Conservation (phyloP, 2,113 vertebrate species). For the Tragelaphus strepsiceros region DNA sequence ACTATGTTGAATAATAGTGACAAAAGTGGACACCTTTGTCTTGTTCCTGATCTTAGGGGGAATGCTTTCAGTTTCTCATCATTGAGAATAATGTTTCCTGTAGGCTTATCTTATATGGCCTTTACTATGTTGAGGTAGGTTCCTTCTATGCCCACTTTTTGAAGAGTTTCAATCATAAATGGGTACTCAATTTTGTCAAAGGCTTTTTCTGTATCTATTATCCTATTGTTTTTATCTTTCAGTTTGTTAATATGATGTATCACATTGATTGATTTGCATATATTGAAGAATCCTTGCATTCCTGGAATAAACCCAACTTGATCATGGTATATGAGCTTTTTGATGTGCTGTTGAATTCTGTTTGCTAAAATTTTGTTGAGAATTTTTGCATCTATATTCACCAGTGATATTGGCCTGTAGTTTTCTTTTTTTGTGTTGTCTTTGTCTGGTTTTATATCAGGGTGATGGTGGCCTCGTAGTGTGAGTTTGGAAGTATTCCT, state of each 20-base stretch:
- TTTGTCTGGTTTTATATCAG: neutral
- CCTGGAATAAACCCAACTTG: neutral
- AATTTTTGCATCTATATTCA: neutral
- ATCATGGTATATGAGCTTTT: neutral
- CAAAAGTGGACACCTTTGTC: too few species aligned
- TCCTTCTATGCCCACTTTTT: neutral
- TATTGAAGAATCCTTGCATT: neutral
- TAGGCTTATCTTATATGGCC: too few species aligned
- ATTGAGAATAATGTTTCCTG: too few species aligned
- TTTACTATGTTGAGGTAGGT: neutral
- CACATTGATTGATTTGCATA: neutral
- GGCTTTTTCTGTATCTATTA: neutral
- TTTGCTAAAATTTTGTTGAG: neutral
- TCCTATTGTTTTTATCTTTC: neutral
- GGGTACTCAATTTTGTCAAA: neutral
- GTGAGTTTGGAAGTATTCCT: neutral
- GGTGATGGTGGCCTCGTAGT: neutral
- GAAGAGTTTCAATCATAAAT: neutral
- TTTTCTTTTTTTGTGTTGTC: neutral
- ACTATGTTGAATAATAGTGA: too few species aligned
- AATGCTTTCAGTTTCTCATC: too few species aligned
- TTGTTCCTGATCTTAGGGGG: too few species aligned
- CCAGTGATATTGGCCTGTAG: neutral
- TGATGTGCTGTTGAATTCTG: neutral
- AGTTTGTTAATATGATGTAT: neutral